Evolutionary conservation across 2,797 vertebrate species (phyloP).

Genomic region (Hypotaenidia okinawae): DNA sequence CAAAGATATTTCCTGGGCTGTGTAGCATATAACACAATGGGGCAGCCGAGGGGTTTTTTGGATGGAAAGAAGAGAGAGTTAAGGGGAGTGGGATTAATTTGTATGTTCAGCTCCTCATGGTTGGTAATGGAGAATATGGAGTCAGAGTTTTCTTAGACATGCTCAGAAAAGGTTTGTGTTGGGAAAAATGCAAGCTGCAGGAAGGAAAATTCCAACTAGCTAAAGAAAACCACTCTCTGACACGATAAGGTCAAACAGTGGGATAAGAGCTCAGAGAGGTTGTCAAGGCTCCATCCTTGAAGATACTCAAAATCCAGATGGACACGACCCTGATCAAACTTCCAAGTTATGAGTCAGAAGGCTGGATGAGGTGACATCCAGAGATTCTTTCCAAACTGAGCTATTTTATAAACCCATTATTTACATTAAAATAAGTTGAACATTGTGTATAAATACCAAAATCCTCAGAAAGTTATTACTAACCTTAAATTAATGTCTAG

Average conservation of each 20-base stretch:
- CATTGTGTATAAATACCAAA: not conserved
- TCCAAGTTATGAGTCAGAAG: not conserved
- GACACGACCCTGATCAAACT: not conserved
- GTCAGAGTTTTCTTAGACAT: not conserved
- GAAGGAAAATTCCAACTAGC: not conserved
- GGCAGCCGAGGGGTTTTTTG: fast-evolving
- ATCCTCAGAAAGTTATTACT: not conserved
- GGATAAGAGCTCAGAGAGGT: not conserved
- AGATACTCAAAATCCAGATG: not conserved
- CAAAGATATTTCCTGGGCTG: not conserved
- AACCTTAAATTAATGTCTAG: not conserved
- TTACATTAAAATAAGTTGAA: not conserved
- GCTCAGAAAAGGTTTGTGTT: not conserved
- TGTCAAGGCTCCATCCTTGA: not conserved
- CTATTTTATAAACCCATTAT: not conserved
- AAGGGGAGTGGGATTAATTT: not conserved
- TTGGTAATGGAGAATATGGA: not conserved
- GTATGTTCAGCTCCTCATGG: not conserved
- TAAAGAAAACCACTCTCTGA: not conserved
- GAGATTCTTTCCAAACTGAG: not conserved
- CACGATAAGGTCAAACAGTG: not conserved
- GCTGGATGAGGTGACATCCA: not conserved
- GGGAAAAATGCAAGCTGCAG: not conserved
- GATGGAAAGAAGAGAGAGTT: not conserved
- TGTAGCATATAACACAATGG: too few relatives aligned